phyloP scores from a whole-genome alignment of 2,888 invertebrate species.

The Aleiodes alternator region DNA sequence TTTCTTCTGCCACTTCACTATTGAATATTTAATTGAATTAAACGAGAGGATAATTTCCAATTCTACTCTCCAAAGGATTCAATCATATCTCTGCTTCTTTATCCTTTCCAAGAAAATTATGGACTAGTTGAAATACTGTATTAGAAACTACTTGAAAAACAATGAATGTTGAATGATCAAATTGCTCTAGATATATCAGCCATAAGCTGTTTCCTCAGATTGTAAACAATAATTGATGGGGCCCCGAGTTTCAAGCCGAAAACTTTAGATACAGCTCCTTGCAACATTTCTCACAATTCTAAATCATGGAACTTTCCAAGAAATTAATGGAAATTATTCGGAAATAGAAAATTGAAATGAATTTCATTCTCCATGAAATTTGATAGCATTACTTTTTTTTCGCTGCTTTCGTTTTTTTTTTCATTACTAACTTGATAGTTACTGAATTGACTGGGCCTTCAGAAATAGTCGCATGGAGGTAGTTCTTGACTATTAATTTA shows the following conservation, averaged over 20 bases:
- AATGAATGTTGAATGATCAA: conserved; percentile 14
- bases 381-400: not conserved
- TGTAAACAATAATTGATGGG: conserved; percentile 25
- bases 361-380: not conserved
- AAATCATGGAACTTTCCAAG: not conserved
- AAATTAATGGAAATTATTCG: not conserved
- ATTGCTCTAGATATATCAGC: not conserved
- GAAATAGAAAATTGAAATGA: not conserved
- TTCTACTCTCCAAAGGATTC: too few species aligned
- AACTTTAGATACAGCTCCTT: not conserved
- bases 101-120: too few species aligned
- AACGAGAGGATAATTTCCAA: too few species aligned
- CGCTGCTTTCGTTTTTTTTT: not conserved
- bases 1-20: too few species aligned
- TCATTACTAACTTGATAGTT: too few species aligned
- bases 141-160: not conserved
- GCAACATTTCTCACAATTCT: conserved; percentile 1
- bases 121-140: too few species aligned
- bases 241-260: not conserved
- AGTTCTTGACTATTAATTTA: not conserved
- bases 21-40: too few species aligned
- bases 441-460: too few species aligned
- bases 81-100: too few species aligned
- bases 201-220: not conserved
- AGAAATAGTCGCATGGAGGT: not conserved